Evolutionary conservation across 2,888 invertebrate genomes (phyloP).

Genomic region (Psylliodes chrysocephalus): DNA sequence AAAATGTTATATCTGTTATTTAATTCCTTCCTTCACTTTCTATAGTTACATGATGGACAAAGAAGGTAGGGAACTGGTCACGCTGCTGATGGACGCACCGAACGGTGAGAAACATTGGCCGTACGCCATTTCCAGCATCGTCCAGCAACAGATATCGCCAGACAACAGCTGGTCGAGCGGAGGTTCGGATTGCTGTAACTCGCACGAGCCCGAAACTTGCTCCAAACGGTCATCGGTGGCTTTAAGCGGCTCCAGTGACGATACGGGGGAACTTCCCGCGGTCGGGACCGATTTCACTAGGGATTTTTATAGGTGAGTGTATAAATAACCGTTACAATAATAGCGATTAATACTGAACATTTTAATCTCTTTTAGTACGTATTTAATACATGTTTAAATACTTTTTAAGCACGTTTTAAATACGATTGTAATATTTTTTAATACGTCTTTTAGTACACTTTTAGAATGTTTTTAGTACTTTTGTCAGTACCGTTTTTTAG

Average conservation of each 20-base stretch:
- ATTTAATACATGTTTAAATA: no score
- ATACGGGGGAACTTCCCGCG: slow-evolving; percentile 71
- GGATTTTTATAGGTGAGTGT: slow-evolving; percentile 72
- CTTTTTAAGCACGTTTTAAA: no score
- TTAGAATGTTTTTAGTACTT: no score
- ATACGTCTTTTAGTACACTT: no score
- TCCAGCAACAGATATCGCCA: slow-evolving; percentile 63
- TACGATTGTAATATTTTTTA: no score
- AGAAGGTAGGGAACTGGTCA: slow-evolving; percentile 73
- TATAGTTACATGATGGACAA: slow-evolving; percentile 66
- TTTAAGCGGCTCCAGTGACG: slow-evolving; percentile 73
- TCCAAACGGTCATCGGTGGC: slow-evolving; percentile 79
- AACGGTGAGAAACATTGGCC: slow-evolving; percentile 72
- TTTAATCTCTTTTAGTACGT: no score
- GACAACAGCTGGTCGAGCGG: slow-evolving; percentile 70
- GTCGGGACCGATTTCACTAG: slow-evolving; percentile 80
- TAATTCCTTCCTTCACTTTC: background rate
- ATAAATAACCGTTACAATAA: background rate
- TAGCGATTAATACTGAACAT: no score
- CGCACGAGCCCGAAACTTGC: slow-evolving; percentile 67
- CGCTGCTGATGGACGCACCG: slow-evolving; percentile 67
- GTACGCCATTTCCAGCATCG: slow-evolving; percentile 64
- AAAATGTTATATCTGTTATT: no score
- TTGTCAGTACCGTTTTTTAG: no score
- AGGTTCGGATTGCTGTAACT: slow-evolving; percentile 65